phyloP scores from a whole-genome alignment of 2,113 vertebrate species.

The Motacilla alba region DNA sequence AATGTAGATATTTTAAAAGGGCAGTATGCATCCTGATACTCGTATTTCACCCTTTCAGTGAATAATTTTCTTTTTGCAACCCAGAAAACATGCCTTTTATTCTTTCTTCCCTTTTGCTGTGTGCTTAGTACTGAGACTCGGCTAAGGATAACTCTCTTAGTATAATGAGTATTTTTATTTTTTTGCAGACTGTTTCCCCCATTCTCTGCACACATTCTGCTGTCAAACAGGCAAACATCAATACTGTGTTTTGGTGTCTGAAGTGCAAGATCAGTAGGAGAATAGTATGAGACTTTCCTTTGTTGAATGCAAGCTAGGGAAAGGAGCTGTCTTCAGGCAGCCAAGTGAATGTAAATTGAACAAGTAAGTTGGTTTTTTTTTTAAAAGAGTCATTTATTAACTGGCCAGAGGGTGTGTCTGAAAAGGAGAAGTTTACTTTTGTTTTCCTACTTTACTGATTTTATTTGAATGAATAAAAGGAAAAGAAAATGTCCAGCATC shows the following conservation, averaged over 20 bases:
- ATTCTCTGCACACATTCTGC: not conserved
- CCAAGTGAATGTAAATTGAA: not conserved
- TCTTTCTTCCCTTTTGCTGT: not conserved
- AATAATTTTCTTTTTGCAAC: not conserved
- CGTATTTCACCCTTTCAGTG: not conserved
- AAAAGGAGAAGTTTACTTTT: not conserved
- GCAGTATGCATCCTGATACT: not conserved
- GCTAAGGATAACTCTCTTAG: not conserved
- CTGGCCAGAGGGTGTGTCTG: not conserved
- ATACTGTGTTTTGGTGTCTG: not conserved
- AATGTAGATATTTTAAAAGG: not conserved
- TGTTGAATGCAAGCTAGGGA: not conserved
- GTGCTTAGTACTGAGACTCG: not conserved
- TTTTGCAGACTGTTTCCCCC: not conserved
- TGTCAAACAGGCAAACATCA: not conserved
- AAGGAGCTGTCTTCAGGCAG: not conserved
- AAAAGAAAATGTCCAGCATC: not conserved
- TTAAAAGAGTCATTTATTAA: not conserved
- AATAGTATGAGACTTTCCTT: not conserved
- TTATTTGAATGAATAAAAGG: not conserved
- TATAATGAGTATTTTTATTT: not conserved
- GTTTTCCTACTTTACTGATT: not conserved
- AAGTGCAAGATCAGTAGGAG: not conserved
- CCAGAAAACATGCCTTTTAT: not conserved
- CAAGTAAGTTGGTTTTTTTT: not conserved